Conservation (phyloP, 2,113 vertebrate genomes). For the Rana temporaria region DNA sequence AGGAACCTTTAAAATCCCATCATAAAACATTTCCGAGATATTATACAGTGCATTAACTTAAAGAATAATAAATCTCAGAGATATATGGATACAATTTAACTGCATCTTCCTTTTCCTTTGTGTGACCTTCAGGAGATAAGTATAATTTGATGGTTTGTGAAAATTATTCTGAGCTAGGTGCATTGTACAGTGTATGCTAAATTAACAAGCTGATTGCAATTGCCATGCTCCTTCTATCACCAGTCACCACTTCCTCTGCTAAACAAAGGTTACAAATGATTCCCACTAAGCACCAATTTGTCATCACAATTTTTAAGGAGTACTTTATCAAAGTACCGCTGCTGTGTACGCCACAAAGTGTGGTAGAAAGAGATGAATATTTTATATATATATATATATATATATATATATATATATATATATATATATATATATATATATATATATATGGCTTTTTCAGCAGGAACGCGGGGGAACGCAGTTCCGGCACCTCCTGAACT, state of each 20-base stretch:
- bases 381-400: too few species aligned
- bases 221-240: constrained; percentile 24
- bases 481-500: too few species aligned
- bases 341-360: background rate
- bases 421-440: too few species aligned
- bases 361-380: background rate
- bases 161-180: constrained; percentile 49
- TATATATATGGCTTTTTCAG: too few species aligned
- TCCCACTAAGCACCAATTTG: constrained; percentile 32
- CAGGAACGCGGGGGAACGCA: too few species aligned
- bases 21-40: constrained; percentile 53
- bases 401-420: too few species aligned
- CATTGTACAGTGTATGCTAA: constrained; percentile 26
- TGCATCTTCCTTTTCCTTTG: constrained; percentile 29
- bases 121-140: constrained; percentile 49
- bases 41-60: constrained; percentile 55
- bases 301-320: constrained; percentile 20
- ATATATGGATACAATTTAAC: constrained; percentile 52
- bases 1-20: constrained; percentile 50
- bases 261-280: constrained; percentile 41
- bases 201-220: constrained; percentile 51
- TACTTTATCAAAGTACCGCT: background rate
- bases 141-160: constrained; percentile 51
- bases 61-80: constrained; percentile 53
- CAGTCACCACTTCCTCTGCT: constrained; percentile 1